Base-by-base conservation (phyloP, 2,113 vertebrate genomes). In the Neodontobutis hainanensis region DNA sequence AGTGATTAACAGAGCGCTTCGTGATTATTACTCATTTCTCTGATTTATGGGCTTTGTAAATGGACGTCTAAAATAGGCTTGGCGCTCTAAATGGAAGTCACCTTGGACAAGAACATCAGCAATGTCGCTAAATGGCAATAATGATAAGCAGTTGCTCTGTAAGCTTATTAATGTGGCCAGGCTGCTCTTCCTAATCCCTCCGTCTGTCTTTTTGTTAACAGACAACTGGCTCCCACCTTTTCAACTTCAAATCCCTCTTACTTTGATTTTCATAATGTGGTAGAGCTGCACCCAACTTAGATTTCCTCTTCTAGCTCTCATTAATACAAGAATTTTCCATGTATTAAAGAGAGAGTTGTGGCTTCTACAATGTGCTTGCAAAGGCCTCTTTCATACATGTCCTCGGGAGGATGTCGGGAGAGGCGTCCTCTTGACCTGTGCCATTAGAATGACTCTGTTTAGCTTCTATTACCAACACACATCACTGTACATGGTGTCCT, bases 151-250 rank as follows among this genome's bases (percentile, higher is more conserved):
- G 71, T 65, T 61, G 65, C 47, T 11, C 75, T 73, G 47, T 75
- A 78, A 89, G 73, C 82, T 75, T 80, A 82, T 87, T 87, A 88
- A 85, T 72, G 81, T 77, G 78, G 61, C 71, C 78, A 60, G 62
- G 63, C 80, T 14, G 46, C 38, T 77, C 72, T 11, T 76, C 38
- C 75, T 76, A 82, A 88, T 86, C 78, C 82, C 35, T 63, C 55
- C 57, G 47, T 75, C 81, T 77, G 47, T 75, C 81, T 79, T 84
- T 69, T 81, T 79, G 65, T 77, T 73, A 77, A 78, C 57, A 71
- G 72, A 49, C 68, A 16, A 65, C 68, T 62, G 51, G 4, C 59
- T 71, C 78, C 73, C 78, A 79, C 67, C 69, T 84, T 72, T 78
- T 70, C 62, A 57, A 70, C 68, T 75, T 72, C 55, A 80, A 68